Base-by-base conservation (phyloP, 2,113 vertebrate genomes). In the Leptobrachium ailaonicum region DNA sequence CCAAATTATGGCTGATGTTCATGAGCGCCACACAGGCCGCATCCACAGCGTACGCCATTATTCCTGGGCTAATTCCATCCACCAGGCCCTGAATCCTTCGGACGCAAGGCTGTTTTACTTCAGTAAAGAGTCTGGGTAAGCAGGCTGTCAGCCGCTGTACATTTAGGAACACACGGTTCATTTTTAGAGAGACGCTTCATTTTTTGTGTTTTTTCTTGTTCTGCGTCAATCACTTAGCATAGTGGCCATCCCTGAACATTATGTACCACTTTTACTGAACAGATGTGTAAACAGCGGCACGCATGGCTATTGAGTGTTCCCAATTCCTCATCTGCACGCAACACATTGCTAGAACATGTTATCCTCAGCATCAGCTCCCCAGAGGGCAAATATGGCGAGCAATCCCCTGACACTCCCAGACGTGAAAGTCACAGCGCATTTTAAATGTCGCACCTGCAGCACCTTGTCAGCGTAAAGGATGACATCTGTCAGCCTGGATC, bases 1-100 rank as follows among this genome's bases (percentile, higher is more conserved):
- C 76, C 87, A 85, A 41, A 83, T 86, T 13, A 73, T 85, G 75
- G 80, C 85, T 0, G 86, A 87, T 41, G 41, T 82, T 77, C 86
- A 88, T 71, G 83, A 85, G 60, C 0, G 64, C 4, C 71, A 44
- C 69, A 88, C 79, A 0, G 88, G 87, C 73, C 82, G 1, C 0
- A 81, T 84, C 40, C 88, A 85, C 82, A 84, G 82, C 0, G 80
- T 76, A 1, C 83, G 69, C 44, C 86, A 76, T 20, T 83, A 82
- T 40, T 42, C 62, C 0, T 6, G 82, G 0, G 12, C 71, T 43
- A 10, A 84, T 3, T 84, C 85, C 6, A 2, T 0, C 12, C 43
- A 53, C 3, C 7, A 45, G 0, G 42, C 76, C 12, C 82, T 85
- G 66, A 12, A 40, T 0, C 2, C 80, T 4, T 69, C 78, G 0